phyloP scores from a whole-genome alignment of 1,140 invertebrate genomes.

The Drosophila ananassae region DNA sequence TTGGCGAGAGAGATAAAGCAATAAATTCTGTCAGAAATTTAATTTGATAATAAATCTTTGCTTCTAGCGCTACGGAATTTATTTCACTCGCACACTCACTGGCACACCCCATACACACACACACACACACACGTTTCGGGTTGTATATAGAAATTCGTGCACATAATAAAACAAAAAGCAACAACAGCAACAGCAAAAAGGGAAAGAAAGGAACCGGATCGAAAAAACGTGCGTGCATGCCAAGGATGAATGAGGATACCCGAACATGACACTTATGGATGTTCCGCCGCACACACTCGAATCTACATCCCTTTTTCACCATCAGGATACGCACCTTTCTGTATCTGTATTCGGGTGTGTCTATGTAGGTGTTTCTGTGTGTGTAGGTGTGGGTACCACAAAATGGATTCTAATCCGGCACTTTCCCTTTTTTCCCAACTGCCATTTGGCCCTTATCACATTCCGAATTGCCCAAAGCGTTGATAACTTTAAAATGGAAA shows the following conservation, averaged over 20 bases:
- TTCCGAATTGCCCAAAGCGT: conserved; percentile 50
- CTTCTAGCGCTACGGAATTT: conserved; percentile 84
- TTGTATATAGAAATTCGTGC: conserved; percentile 76
- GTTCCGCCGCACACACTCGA: conserved; percentile 57
- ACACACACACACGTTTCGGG: conserved; percentile 35
- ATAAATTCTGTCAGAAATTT: conserved; percentile 85
- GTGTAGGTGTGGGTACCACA: conserved; percentile 30
- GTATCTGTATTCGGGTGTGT: conserved; percentile 9
- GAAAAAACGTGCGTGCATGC: conserved; percentile 83
- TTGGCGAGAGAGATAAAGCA: conserved; percentile 84
- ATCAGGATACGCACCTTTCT: conserved; percentile 53
- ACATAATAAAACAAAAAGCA: conserved; percentile 82
- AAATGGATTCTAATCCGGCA: conserved; percentile 72
- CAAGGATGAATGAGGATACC: conserved; percentile 81
- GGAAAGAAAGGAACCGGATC: conserved; percentile 52
- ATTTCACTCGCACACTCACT: conserved; percentile 75
- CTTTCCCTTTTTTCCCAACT: conserved; percentile 52
- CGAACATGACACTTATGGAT: conserved; percentile 84
- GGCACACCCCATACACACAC: conserved; percentile 46
- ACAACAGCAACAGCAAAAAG: conserved; percentile 43
- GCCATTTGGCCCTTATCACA: conserved; percentile 65
- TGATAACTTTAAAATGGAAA: conserved; percentile 63
- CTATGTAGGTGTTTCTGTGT: conserved; percentile 1
- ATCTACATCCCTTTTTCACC: conserved; percentile 56
- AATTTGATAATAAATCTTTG: conserved; percentile 84